Conservation (phyloP, 2,888 invertebrate genomes). For the Xanthia icteritia region DNA sequence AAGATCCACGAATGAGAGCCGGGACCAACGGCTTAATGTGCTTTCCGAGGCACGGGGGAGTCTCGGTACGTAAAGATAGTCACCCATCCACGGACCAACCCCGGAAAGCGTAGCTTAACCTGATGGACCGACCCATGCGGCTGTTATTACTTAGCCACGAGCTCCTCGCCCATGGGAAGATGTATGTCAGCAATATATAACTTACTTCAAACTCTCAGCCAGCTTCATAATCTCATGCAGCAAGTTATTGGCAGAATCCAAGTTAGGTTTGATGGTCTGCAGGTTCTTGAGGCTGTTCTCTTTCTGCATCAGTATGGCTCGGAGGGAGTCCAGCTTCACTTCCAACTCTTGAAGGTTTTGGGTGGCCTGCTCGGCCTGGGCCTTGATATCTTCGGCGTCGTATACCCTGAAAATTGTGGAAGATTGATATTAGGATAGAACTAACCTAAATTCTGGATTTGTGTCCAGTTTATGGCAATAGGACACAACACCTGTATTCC, state of each 20-base stretch:
- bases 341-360: conserved; percentile 82
- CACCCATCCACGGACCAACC: too few species aligned
- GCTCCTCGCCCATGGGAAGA: too few species aligned
- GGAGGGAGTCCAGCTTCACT: conserved; percentile 75
- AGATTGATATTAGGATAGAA: background rate
- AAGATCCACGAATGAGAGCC: too few species aligned
- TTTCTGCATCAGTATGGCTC: conserved; percentile 79
- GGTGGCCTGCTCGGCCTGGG: conserved; percentile 78
- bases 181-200: conserved; percentile 10
- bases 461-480: background rate
- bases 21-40: too few species aligned
- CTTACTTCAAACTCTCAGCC: conserved; percentile 80
- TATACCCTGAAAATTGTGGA: conserved; percentile 73
- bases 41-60: too few species aligned
- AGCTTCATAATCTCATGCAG: conserved; percentile 81
- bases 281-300: conserved; percentile 83
- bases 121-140: too few species aligned
- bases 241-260: conserved; percentile 81
- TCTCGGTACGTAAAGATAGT: too few species aligned
- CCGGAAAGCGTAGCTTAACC: too few species aligned
- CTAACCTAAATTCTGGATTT: background rate
- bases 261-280: conserved; percentile 81
- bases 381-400: conserved; percentile 83
- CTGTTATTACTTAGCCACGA: too few species aligned
- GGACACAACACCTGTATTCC: background rate